Base-by-base conservation (phyloP, 2,797 vertebrate species). In the Acanthornis magna region DNA sequence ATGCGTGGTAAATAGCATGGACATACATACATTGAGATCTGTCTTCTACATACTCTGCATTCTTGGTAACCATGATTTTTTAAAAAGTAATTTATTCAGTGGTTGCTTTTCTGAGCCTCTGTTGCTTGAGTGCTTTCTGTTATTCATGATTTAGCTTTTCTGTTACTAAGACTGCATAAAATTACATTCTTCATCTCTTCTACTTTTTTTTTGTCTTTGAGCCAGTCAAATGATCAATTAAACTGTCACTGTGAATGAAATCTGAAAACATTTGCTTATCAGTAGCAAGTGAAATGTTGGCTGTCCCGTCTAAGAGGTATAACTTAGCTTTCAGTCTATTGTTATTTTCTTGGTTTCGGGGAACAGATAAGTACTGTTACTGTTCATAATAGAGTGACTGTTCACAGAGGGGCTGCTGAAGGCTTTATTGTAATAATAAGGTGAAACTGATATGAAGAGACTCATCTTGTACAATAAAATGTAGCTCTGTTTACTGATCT, bases 341-440 rank as follows among this genome's bases (percentile, higher is more conserved):
- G 57, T n/a, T 90, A 83, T 91, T 89, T 85, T 77, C 91, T 91
- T 92, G 54, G 89, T 95, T 93, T 93, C 88, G 85, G 29, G 73
- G 96, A 97, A 95, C 94, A 95, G 94, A 7, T 96, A 80, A 92
- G 85, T 95, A 94, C 89, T 96, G 87, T 96, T 91, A 85, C 80
- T 21, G 25, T 84, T 92, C 85, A 94, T 96, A 95, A 97, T 87
- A 86, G 95, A 94, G 71, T 57, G 81, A 77, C 82, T 97, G 91
- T 96, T 97, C 88, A 42, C 45, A 72, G 74, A 85, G 63, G 32
- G 83, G 45, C 83, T 96, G 82, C 87, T 87, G 74, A 96, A 95
- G 74, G 77, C 50, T 68, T 94, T 92, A 57, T 71, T 92, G 66
- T 93, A 88, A 70, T 93, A 88, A 81, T 87, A 82, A 89, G 83